Evolutionary conservation across 2,797 vertebrate species (phyloP), one percentile per base, ranked within the genome.

Genomic region (Gadopsis bispinosus): DNA sequence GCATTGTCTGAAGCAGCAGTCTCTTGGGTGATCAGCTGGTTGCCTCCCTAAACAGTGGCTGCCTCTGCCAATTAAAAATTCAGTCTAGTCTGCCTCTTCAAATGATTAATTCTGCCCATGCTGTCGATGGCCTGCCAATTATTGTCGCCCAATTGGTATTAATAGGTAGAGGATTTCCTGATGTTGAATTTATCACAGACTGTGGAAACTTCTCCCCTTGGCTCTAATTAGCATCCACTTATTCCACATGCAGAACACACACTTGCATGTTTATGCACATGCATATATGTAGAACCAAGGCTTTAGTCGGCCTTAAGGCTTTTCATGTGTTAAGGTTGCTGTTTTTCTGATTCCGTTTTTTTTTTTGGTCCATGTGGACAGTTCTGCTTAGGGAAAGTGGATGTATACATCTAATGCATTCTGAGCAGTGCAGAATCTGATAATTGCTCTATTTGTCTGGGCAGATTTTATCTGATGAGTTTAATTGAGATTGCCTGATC

Each of bases 51-150:
- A 92, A 93, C 91, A 94, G 89, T 90, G 92, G 83, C 92, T 94
- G 93, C 92, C 92, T 94, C 89, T 89, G 91, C 91, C 93, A 95
- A 95, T 95, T 95, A 95, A 95, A 95, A 93, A 89, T 90, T 85
- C 91, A 88, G 93, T 90, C 92, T 88, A 89, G 91, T 90, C 91
- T 87, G 87, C 88, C 88, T 91, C 89, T 93, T 92, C 90, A 91
- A 90, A 93, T 93, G 89, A 94, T 94, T 94, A 92, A 93, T 94
- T 94, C 93, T 93, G 89, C 91, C 91, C 90, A 89, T 89, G 79
- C 90, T 87, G 90, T 92, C 90, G 86, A 92, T 93, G 92, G 90
- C 82, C 86, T 90, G 92, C 92, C 93, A 94, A 95, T 95, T 95
- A 94, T 93, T 91, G 91, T 93, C 87, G 75, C 90, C 92, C 87